These are phyloP conservation scores for Pleuronectes platessa DNA, from an alignment of 2,113 vertebrate species.

Conservation along the genomic window DNA sequence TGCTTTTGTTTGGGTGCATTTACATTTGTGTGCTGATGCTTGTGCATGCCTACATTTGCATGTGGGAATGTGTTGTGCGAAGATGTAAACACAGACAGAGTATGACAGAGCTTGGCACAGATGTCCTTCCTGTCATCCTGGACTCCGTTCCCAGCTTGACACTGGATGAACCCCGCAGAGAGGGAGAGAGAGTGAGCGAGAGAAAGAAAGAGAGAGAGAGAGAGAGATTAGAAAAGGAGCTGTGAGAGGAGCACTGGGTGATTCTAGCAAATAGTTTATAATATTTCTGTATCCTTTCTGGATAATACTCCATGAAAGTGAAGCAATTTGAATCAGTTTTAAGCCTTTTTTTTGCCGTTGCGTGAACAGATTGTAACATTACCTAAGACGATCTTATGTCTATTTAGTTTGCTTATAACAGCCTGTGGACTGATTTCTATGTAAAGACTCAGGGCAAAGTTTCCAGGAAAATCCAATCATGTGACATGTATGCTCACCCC, in stretches of 20 bases:
- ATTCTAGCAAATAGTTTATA: neutral
- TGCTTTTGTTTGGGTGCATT: constrained; percentile 15
- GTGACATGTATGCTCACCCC: no score
- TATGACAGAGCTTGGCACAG: constrained; percentile 57
- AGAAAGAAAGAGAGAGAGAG: neutral
- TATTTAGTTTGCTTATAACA: no score
- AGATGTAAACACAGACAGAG: constrained; percentile 54
- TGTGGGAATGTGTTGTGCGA: constrained; percentile 5
- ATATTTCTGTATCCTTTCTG: neutral
- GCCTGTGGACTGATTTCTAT: no score
- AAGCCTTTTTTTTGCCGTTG: no score
- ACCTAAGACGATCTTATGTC: no score
- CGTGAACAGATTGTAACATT: no score
- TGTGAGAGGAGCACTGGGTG: neutral
- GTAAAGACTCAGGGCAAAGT: no score
- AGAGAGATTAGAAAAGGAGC: constrained; percentile 20
- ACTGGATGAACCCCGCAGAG: constrained; percentile 34
- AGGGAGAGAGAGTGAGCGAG: neutral
- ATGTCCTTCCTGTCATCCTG: constrained; percentile 63
- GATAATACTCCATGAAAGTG: no score
- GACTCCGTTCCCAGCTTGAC: constrained; percentile 52
- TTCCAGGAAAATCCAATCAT: no score
- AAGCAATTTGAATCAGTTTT: no score
- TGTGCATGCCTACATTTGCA: neutral
- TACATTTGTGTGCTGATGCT: neutral